phyloP scores from a whole-genome alignment of 2,113 vertebrate species.

The Micronycteris hirsuta region DNA sequence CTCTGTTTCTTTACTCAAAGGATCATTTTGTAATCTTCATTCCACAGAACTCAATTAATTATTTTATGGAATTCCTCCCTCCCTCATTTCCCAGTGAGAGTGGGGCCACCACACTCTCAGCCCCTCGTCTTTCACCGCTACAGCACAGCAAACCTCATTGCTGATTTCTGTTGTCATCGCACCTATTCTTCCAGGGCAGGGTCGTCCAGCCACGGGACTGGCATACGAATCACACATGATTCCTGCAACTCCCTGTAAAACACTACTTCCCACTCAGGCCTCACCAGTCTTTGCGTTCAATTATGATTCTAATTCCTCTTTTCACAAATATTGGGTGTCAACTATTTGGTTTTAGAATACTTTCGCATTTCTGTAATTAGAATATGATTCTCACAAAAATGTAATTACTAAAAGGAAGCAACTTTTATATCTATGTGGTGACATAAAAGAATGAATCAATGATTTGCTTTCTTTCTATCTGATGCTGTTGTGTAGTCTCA shows the following conservation, averaged over 20 bases:
- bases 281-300: neutral
- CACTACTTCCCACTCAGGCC: neutral
- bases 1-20: constrained; percentile 39
- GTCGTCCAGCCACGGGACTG: constrained; percentile 32
- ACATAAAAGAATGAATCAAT: neutral
- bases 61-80: constrained; percentile 55
- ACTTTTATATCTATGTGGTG: neutral
- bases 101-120: constrained; percentile 33
- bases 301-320: neutral
- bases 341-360: neutral
- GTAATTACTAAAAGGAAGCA: neutral
- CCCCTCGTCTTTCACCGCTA: constrained; percentile 49
- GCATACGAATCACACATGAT: constrained; percentile 44
- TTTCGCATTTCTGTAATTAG: constrained; percentile 27
- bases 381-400: constrained; percentile 10
- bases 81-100: constrained; percentile 42
- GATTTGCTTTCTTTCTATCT: neutral
- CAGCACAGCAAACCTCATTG: constrained; percentile 61
- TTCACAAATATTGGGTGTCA: constrained; percentile 24
- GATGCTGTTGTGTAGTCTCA: neutral
- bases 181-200: constrained; percentile 39
- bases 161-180: constrained; percentile 52
- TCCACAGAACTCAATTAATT: constrained; percentile 50
- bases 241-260: constrained; percentile 32
- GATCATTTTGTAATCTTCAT: constrained; percentile 62